These are phyloP conservation scores for Epinotia bilunana DNA, from an alignment of 2,888 invertebrate species.

Conservation along the genomic window DNA sequence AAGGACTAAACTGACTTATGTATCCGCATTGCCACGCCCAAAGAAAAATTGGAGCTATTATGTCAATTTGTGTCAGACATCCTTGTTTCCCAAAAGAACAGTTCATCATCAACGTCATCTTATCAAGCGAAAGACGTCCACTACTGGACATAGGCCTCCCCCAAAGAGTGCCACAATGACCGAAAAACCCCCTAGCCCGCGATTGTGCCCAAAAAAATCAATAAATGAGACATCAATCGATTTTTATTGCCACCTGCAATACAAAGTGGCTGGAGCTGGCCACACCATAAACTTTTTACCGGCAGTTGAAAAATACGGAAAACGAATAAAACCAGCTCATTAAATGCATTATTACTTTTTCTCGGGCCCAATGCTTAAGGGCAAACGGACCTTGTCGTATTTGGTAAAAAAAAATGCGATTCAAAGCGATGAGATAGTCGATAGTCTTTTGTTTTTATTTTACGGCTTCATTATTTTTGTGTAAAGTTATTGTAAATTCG, in stretches of 20 bases:
- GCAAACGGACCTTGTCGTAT: background rate
- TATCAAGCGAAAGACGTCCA: no score
- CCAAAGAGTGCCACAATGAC: no score
- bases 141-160: no score
- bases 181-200: background rate
- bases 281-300: constrained; percentile 41
- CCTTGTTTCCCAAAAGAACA: no score
- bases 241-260: constrained; percentile 39
- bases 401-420: constrained; percentile 6
- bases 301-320: constrained; percentile 38
- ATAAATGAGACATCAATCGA: constrained; percentile 33
- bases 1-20: no score
- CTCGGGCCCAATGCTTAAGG: constrained; percentile 28
- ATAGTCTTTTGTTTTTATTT: background rate
- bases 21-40: no score
- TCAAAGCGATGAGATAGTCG: background rate
- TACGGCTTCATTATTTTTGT: background rate
- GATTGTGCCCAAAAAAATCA: constrained; percentile 3
- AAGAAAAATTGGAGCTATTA: no score
- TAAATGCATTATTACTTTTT: constrained; percentile 44
- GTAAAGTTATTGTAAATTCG: background rate
- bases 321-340: constrained; percentile 37
- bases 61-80: no score
- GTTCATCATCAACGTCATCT: no score
- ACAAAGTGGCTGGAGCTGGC: constrained; percentile 29